These are phyloP conservation scores for Premnoplex brunnescens DNA, from an alignment of 2,797 vertebrate species.

Conservation along the genomic window DNA sequence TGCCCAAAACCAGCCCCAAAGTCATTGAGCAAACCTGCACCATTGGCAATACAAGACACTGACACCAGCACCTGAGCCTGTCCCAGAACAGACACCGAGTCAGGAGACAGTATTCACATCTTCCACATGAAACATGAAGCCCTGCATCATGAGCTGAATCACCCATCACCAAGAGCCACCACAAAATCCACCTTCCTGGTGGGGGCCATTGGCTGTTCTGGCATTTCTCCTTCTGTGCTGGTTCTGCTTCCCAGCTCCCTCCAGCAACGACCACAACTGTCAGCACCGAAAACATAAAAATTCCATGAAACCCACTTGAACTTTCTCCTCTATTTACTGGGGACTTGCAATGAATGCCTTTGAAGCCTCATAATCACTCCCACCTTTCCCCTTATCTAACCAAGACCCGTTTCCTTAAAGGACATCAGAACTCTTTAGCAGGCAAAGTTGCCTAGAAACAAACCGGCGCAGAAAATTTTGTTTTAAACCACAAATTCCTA, in stretches of 20 bases:
- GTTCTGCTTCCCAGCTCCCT: not conserved
- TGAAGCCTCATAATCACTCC: not conserved
- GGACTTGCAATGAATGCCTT: fast-evolving
- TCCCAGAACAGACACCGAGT: fast-evolving
- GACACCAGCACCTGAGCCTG: not conserved
- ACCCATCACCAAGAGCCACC: not conserved
- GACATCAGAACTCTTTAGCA: not conserved
- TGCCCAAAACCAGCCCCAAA: not conserved
- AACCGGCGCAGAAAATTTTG: fast-evolving
- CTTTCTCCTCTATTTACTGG: not conserved
- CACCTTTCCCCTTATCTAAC: not conserved
- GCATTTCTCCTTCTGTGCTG: not conserved
- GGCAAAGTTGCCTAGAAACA: not conserved
- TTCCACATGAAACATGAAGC: fast-evolving
- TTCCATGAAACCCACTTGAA: not conserved
- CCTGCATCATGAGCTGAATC: fast-evolving
- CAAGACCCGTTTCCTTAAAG: not conserved
- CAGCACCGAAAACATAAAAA: fast-evolving
- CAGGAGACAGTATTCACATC: not conserved
- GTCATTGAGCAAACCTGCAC: not conserved
- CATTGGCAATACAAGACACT: fast-evolving
- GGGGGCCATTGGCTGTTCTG: not conserved
- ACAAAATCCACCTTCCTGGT: not conserved
- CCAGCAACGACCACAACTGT: fast-evolving
- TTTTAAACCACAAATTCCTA: constrained; percentile 17